Conservation (phyloP, 1,140 invertebrate species). For the Sitophilus oryzae region DNA sequence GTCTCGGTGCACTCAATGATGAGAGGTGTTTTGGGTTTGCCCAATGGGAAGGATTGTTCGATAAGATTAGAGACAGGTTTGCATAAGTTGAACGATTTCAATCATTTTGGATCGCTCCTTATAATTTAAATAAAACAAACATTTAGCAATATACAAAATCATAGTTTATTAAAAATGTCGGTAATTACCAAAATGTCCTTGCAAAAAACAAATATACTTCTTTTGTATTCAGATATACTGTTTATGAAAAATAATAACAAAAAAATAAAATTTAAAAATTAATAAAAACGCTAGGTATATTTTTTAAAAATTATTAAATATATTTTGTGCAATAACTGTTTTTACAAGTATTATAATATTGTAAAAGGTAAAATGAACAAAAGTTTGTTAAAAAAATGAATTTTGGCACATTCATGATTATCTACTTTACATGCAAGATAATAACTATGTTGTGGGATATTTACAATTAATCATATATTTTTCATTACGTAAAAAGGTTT, state of each 20-base stretch:
- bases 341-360: neutral
- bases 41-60: too few relatives aligned
- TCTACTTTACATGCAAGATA: neutral
- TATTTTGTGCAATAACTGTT: neutral
- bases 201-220: neutral
- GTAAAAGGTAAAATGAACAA: neutral
- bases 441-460: neutral
- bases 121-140: neutral
- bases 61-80: too few relatives aligned
- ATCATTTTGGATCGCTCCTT: too few relatives aligned
- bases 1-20: too few relatives aligned
- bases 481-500: neutral
- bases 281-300: neutral
- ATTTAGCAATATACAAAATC: conserved; percentile 7
- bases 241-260: neutral
- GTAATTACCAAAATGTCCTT: neutral
- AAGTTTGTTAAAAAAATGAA: neutral
- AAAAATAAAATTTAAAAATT: neutral
- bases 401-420: conserved; percentile 7
- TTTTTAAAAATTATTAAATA: neutral
- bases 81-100: too few relatives aligned
- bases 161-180: conserved; percentile 10
- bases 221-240: neutral
- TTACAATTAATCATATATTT: neutral
- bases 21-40: too few relatives aligned